Conservation (phyloP, 2,113 vertebrate genomes). For the Oryzias javanicus region DNA sequence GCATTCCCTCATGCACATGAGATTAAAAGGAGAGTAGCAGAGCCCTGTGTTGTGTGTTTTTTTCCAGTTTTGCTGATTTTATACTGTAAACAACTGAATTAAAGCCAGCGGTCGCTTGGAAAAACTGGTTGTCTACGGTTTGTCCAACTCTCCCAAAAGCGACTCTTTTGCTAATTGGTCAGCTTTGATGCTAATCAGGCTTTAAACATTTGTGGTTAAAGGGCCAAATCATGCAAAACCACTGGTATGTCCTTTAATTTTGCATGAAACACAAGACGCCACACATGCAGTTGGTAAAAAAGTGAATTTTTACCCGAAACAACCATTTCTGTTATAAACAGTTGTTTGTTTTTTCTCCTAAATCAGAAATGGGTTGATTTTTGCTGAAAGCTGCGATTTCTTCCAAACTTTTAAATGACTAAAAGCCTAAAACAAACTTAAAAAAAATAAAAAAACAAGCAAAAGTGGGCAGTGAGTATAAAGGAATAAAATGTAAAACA, state of each 20-base stretch:
- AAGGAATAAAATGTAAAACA: not conserved
- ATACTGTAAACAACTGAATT: conserved; percentile 2
- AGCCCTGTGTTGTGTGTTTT: not conserved
- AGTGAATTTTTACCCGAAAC: not conserved
- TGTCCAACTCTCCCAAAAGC: conserved; percentile 2
- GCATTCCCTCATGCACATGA: not conserved
- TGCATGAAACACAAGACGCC: not conserved
- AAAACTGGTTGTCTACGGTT: conserved; percentile 1
- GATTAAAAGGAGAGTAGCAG: not conserved
- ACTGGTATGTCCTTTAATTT: conserved; percentile 3
- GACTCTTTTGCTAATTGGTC: not conserved
- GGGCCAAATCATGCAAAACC: conserved; percentile 1
- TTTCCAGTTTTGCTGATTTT: not conserved
- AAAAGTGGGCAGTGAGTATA: not conserved
- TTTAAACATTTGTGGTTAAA: not conserved
- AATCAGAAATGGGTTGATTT: too few relatives aligned
- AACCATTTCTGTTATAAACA: not conserved
- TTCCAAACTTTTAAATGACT: too few relatives aligned
- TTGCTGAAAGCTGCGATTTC: too few relatives aligned
- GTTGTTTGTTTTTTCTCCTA: not conserved
- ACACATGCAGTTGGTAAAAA: not conserved
- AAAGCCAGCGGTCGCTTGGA: conserved; percentile 3
- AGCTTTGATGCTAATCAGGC: conserved; percentile 2
- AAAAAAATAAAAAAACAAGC: too few relatives aligned
- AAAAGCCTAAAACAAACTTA: too few relatives aligned